Conservation (phyloP, 2,113 vertebrate species). For the Bettongia penicillata region DNA sequence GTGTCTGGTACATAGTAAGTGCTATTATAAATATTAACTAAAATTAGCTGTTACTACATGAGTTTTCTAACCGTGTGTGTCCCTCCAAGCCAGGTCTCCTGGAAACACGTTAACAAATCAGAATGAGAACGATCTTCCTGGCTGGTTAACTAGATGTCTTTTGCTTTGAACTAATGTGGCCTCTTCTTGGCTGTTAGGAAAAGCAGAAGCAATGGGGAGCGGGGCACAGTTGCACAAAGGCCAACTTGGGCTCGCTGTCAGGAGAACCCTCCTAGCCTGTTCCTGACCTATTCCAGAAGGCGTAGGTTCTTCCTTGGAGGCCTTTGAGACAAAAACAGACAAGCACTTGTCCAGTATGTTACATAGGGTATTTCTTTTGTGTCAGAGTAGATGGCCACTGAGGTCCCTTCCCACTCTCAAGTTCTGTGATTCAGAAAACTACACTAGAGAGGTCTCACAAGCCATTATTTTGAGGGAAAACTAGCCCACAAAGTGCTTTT, state of each 20-base stretch:
- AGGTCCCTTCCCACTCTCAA: neutral
- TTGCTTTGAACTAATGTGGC: neutral
- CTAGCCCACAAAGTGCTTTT: neutral
- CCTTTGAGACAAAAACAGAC: neutral
- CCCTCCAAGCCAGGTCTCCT: neutral
- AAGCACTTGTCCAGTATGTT: neutral
- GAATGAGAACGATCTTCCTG: neutral
- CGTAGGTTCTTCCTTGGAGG: neutral
- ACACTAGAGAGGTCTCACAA: neutral
- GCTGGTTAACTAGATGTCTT: neutral
- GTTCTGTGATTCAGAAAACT: neutral
- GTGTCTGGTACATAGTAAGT: neutral
- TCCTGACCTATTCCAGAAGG: neutral
- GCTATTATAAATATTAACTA: neutral
- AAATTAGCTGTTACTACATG: neutral
- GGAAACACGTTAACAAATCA: neutral
- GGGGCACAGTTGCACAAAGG: neutral
- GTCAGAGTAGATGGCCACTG: neutral
- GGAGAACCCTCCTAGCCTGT: neutral
- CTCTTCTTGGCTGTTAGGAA: neutral
- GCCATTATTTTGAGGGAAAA: neutral
- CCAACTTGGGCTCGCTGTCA: neutral
- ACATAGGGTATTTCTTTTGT: neutral
- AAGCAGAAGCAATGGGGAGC: neutral
- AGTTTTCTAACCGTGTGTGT: neutral